Conservation (phyloP, 2,797 vertebrate species). For the Toxotes lorentzi region DNA sequence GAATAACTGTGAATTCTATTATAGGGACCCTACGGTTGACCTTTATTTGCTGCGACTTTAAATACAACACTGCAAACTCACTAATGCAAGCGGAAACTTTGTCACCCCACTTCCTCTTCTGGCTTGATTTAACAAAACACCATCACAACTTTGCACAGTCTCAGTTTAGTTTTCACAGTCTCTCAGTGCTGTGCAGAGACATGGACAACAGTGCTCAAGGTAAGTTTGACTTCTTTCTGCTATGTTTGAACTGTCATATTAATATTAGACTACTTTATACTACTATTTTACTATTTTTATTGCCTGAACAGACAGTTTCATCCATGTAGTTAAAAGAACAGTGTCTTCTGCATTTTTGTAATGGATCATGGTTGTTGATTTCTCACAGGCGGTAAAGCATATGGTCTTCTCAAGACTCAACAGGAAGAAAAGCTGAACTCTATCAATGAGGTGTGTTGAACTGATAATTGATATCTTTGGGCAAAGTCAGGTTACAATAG, state of each 20-base stretch:
- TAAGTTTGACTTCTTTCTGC: conserved; percentile 42
- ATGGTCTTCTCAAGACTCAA: conserved; percentile 83
- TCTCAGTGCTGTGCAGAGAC: conserved; percentile 30
- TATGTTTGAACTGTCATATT: not conserved
- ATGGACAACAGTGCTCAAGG: conserved; percentile 79
- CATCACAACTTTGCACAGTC: not conserved
- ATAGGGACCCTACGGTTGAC: not conserved
- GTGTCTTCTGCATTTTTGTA: not conserved
- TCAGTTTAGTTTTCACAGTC: conserved; percentile 16
- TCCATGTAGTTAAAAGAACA: not conserved
- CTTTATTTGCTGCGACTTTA: conserved; percentile 16
- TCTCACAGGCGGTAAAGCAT: conserved; percentile 85
- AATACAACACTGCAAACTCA: conserved; percentile 56
- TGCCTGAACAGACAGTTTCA: not conserved
- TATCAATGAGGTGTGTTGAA: conserved; percentile 84
- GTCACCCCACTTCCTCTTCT: conserved; percentile 78
- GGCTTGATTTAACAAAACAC: conserved; percentile 47
- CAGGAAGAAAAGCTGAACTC: conserved; percentile 86
- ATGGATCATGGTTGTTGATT: not conserved
- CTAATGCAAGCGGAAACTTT: conserved; percentile 49
- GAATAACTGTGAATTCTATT: not conserved
- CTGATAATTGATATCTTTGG: not conserved
- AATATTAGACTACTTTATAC: not conserved
- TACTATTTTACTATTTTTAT: not conserved
- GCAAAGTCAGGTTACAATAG: not conserved